Evolutionary conservation across 2,797 vertebrate species (phyloP).

Genomic region (Knipowitschia caucasica): DNA sequence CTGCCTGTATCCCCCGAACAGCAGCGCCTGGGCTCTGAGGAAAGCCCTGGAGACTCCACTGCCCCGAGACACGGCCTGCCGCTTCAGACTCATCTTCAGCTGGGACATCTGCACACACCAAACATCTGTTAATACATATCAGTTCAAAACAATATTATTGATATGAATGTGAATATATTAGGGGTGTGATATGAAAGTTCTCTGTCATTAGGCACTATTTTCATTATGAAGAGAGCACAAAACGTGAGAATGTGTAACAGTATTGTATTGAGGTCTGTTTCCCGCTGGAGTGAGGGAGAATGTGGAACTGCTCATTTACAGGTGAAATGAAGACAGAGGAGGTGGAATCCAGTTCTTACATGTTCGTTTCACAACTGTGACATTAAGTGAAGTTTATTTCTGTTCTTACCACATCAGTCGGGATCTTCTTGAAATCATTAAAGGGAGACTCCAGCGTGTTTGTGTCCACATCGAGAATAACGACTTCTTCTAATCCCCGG

Average conservation of each 20-base stretch:
- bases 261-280: too few species aligned
- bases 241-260: too few species aligned
- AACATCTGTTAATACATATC: neutral
- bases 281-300: too few species aligned
- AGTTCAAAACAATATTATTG: too few species aligned
- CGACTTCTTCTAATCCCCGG: constrained; percentile 84
- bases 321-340: too few species aligned
- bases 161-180: too few species aligned
- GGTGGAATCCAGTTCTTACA: too few species aligned
- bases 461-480: constrained; percentile 86
- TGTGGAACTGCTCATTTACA: too few species aligned
- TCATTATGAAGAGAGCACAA: too few species aligned
- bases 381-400: neutral
- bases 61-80: constrained; percentile 78
- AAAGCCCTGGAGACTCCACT: constrained; percentile 85
- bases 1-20: constrained; percentile 86
- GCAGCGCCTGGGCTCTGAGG: constrained; percentile 83
- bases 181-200: too few species aligned
- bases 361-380: neutral
- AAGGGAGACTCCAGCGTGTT: constrained; percentile 86
- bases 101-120: constrained; percentile 72
- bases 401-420: constrained; percentile 82
- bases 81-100: constrained; percentile 81
- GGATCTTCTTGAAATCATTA: constrained; percentile 82
- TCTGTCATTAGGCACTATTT: too few species aligned